A percentile compares a stretch with the other conserved stretches of the same genome.
Evolutionary conservation across 2,888 invertebrate genomes (phyloP).

Genomic region (Plagodis dolabraria): DNA sequence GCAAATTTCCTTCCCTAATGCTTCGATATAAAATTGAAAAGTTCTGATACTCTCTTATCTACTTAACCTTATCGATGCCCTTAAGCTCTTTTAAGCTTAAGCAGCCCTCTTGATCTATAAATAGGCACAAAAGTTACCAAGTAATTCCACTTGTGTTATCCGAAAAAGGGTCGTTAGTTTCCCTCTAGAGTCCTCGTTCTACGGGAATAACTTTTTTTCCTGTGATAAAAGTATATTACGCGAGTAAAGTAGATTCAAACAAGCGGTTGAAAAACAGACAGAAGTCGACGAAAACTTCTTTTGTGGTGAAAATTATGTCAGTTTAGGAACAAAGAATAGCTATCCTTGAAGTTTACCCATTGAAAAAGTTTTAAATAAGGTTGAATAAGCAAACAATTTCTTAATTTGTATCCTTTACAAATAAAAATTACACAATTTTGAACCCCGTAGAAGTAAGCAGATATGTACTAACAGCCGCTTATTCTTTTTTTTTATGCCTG

Average conservation of each 20-base stretch:
- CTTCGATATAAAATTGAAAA: conserved; percentile 24
- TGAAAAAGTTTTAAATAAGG: background rate
- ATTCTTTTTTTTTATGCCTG: too few species aligned
- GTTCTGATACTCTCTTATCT: conserved; percentile 20
- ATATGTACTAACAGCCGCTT: too few species aligned
- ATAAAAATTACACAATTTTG: too few species aligned
- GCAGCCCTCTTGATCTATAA: conserved; percentile 33
- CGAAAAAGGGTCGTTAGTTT: conserved; percentile 37
- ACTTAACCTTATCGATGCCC: conserved; percentile 29
- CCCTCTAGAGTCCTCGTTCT: conserved; percentile 29
- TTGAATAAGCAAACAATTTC: too few species aligned
- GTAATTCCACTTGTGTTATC: conserved; percentile 35
- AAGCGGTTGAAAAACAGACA: conserved; percentile 23
- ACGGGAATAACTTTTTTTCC: conserved; percentile 30
- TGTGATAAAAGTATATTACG: conserved; percentile 38
- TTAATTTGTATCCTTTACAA: too few species aligned
- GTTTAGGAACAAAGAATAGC: conserved; percentile 4
- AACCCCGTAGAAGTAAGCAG: too few species aligned
- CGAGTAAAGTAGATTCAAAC: conserved; percentile 28
- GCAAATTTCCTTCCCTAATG: conserved; percentile 17
- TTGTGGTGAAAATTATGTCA: conserved; percentile 22
- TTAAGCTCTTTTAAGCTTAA: conserved; percentile 32
- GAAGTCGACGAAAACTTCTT: conserved; percentile 23
- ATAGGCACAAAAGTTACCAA: conserved; percentile 33
- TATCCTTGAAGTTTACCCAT: background rate